Base-by-base conservation (phyloP, 2,797 vertebrate genomes). In the Phataginus tricuspis region DNA sequence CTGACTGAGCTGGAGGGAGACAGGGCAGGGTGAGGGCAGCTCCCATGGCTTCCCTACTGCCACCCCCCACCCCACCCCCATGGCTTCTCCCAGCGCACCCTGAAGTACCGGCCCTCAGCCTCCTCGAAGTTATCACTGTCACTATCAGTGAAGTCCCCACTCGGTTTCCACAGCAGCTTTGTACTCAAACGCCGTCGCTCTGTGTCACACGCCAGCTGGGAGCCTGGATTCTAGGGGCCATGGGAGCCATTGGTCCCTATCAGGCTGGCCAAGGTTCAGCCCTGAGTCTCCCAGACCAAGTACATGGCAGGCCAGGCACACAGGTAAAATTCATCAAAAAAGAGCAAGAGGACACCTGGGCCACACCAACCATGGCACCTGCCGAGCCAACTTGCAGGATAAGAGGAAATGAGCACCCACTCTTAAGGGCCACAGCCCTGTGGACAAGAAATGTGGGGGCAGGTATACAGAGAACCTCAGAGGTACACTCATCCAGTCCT, bases 101-200 rank as follows among this genome's bases (percentile, higher is more conserved):
- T 99, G 98, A 99, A 99, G 89, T 98, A 99, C 49, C 90, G 97
- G 29, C 96, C 96, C 16, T 98, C 97, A 7, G 91, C 94, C 42
- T 98, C 96, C 15, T 98, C 99, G 0, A 97, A 97, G 5, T 98
- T 98, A 31, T 99, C 99, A 1, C 99, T 99, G 97, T 99, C 99
- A 0, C 99, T 99, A 94, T 98, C 97, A 4, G 98, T 98, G 19
- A 98, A 98, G 71, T 99, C 99, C 3, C 99, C 99, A 27, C 97
- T 87, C 0, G 97, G 78, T n/a, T 96, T 98, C 99, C 99, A 99
- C 23, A 95, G 96, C 74, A 98, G 96, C 16, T 92, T 27, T 29
- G 96, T 25, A 0, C 53, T 1, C n/a, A 85, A 97, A 21, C 95
- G 97, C 79, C 37, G 97, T 14, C 98, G 99, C 98, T 98, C 98